phyloP scores from a whole-genome alignment of 2,113 vertebrate species.

The Pollachius pollachius region DNA sequence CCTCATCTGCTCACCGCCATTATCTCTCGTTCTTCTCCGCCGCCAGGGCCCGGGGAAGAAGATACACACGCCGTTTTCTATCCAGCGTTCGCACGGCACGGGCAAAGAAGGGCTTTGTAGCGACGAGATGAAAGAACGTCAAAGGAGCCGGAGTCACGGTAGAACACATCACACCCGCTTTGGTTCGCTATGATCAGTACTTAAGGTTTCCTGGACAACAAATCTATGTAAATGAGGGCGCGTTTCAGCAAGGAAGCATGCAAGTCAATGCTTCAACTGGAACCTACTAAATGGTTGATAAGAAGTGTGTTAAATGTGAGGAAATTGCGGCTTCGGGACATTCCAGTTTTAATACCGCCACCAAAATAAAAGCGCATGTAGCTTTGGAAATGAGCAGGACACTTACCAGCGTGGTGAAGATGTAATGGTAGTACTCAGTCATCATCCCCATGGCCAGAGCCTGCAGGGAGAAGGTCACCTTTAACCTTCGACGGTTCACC shows the following conservation, averaged over 20 bases:
- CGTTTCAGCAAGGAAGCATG: too few relatives aligned
- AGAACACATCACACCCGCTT: conserved; percentile 50
- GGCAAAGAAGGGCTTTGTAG: conserved; percentile 49
- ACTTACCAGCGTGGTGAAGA: conserved; percentile 98
- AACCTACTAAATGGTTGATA: too few relatives aligned
- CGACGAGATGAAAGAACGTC: conserved; percentile 63
- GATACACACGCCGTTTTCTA: conserved; percentile 43
- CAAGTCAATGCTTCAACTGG: too few relatives aligned
- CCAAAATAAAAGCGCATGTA: conserved; percentile 12
- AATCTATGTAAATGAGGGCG: not conserved
- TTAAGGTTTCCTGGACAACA: conserved; percentile 22
- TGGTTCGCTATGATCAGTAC: conserved; percentile 31
- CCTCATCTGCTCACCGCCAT: conserved; percentile 55
- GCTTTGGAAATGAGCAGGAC: not conserved
- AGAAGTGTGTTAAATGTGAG: too few relatives aligned
- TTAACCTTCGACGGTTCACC: too few relatives aligned
- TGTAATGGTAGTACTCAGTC: conserved; percentile 99
- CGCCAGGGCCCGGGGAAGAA: conserved; percentile 44
- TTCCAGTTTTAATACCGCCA: not conserved
- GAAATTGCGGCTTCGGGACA: too few relatives aligned
- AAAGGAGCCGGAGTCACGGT: conserved; percentile 47
- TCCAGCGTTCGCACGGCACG: conserved; percentile 34
- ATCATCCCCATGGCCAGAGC: conserved; percentile 99
- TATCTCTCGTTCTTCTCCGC: conserved; percentile 49
- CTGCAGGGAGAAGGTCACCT: conserved; percentile 60